Evolutionary conservation across 2,113 vertebrate genomes (phyloP).

Genomic region (Hoplias malabaricus): DNA sequence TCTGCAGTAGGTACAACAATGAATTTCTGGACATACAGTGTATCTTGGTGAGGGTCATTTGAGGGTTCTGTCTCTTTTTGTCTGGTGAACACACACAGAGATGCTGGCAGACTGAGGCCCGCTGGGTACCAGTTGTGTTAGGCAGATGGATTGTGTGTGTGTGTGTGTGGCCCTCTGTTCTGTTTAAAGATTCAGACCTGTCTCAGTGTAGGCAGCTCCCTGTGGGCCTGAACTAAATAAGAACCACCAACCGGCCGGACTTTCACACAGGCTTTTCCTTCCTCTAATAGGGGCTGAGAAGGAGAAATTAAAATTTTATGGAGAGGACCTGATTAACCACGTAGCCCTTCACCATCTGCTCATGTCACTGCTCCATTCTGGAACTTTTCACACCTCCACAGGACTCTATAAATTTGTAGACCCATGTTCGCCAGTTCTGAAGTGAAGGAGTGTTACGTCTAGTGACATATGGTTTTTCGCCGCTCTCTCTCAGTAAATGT

Average conservation of each 20-base stretch:
- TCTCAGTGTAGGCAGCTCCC: slow-evolving; percentile 21
- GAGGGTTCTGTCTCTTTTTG: not conserved
- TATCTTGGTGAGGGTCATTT: not conserved
- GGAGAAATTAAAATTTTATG: slow-evolving; percentile 33
- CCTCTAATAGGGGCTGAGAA: slow-evolving; percentile 7
- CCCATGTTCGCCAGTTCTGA: too few relatives aligned
- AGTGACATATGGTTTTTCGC: too few relatives aligned
- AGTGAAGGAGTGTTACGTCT: too few relatives aligned
- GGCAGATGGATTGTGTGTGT: not conserved
- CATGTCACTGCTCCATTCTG: not conserved
- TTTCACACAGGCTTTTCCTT: not conserved
- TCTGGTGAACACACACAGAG: not conserved
- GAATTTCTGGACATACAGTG: not conserved
- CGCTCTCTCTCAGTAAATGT: too few relatives aligned
- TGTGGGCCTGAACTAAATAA: slow-evolving; percentile 27
- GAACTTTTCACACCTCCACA: not conserved
- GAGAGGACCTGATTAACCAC: slow-evolving; percentile 16
- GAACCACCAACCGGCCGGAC: slow-evolving; percentile 4
- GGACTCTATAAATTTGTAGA: too few relatives aligned
- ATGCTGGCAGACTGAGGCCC: not conserved
- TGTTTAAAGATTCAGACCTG: slow-evolving; percentile 35
- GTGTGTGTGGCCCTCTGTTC: not conserved
- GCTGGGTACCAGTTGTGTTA: not conserved
- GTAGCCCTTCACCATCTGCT: not conserved
- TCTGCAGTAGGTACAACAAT: too few relatives aligned